These are phyloP conservation scores for Limnothrissa miodon DNA, from an alignment of 2,113 vertebrate genomes.

Conservation along the genomic window DNA sequence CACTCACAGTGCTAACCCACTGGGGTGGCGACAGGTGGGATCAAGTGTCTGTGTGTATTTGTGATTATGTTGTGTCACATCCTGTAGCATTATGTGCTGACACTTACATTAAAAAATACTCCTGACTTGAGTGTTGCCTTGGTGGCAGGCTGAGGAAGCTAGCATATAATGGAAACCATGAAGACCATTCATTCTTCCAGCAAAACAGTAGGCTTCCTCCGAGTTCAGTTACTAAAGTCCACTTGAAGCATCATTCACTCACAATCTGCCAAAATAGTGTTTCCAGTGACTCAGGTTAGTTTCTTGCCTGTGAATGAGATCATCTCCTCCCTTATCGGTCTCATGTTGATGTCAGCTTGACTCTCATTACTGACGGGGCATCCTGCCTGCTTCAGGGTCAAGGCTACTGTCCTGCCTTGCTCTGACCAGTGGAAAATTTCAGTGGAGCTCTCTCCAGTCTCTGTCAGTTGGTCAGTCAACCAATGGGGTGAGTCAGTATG, in stretches of 20 bases:
- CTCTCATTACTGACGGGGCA: not conserved
- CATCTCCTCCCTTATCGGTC: not conserved
- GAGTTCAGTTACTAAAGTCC: not conserved
- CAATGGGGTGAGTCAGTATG: not conserved
- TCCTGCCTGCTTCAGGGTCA: not conserved
- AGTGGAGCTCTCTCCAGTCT: not conserved
- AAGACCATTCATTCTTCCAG: not conserved
- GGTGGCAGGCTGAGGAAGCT: not conserved
- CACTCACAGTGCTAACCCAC: not conserved
- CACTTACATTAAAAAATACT: not conserved
- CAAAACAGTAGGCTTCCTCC: not conserved
- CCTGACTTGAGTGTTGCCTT: not conserved
- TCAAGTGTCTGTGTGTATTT: conserved; percentile 9
- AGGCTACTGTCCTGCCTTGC: not conserved
- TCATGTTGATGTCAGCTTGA: not conserved
- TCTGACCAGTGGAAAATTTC: not conserved
- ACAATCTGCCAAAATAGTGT: not conserved
- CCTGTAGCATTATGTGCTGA: not conserved
- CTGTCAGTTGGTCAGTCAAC: conserved; percentile 44
- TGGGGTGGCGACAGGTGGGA: not conserved
- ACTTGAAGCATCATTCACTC: not conserved
- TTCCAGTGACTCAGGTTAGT: not conserved
- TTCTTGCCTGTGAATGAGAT: not conserved
- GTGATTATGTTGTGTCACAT: conserved; percentile 11
- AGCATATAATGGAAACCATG: not conserved